Evolutionary conservation across 2,797 vertebrate species (phyloP).

Genomic region (Siniperca scherzeri): DNA sequence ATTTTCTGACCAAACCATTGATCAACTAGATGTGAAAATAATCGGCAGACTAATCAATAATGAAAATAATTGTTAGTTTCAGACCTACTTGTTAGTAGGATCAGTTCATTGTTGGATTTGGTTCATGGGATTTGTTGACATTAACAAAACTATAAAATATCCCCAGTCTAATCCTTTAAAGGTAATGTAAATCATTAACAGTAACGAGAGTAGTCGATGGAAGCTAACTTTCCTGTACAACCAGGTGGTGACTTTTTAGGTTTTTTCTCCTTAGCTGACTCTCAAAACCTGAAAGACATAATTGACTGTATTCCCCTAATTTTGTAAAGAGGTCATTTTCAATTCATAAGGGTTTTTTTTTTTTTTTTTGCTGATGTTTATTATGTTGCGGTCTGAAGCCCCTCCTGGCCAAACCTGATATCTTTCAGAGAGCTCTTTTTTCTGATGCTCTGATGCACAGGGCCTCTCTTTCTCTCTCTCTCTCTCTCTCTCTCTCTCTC

Average conservation of each 20-base stretch:
- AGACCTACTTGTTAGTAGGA: neutral
- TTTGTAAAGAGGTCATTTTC: constrained; percentile 67
- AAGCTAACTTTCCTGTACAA: neutral
- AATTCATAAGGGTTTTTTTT: constrained; percentile 50
- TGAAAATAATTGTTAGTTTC: neutral
- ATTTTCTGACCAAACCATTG: no score
- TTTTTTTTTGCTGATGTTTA: constrained; percentile 46
- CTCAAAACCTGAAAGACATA: constrained; percentile 56
- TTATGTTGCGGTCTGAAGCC: constrained; percentile 74
- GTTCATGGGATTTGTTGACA: neutral
- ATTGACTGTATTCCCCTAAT: constrained; percentile 65
- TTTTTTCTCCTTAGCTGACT: constrained; percentile 21
- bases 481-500: constrained; percentile 25
- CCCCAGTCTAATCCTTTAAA: neutral
- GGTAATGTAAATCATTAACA: neutral
- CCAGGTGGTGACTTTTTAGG: neutral
- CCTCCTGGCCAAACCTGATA: constrained; percentile 83
- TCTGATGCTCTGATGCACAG: constrained; percentile 81
- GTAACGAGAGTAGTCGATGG: neutral
- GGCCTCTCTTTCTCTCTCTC: constrained; percentile 39
- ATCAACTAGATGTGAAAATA: neutral
- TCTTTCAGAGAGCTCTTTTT: constrained; percentile 77
- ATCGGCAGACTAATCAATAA: neutral
- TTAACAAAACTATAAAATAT: neutral
- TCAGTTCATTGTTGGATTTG: neutral